A percentile compares a stretch with the other conserved stretches of the same genome.
phyloP scores from a whole-genome alignment of 2,888 invertebrate species.

The Catocala sponsa region DNA sequence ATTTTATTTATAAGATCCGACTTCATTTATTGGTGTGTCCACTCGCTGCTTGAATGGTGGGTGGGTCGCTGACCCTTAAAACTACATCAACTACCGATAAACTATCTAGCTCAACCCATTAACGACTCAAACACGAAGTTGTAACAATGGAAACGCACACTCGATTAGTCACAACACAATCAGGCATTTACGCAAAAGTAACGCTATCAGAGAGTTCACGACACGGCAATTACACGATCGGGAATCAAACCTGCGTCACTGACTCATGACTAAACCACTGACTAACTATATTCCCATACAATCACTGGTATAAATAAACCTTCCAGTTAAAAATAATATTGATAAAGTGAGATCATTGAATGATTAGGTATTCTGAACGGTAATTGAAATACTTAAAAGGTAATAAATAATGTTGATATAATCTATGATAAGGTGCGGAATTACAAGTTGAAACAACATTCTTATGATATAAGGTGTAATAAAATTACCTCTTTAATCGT shows the following conservation, averaged over 20 bases:
- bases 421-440: neutral
- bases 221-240: constrained; percentile 71
- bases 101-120: too few relatives aligned
- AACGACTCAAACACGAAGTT: neutral
- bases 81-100: too few relatives aligned
- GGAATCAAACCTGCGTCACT: constrained; percentile 65
- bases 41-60: too few relatives aligned
- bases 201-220: constrained; percentile 74
- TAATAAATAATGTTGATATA: neutral
- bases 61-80: too few relatives aligned
- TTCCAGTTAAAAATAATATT: constrained; percentile 35
- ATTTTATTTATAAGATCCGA: too few relatives aligned
- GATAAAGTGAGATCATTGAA: constrained; percentile 46
- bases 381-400: constrained; percentile 12
- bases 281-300: constrained; percentile 65
- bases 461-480: too few relatives aligned
- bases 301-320: constrained; percentile 30
- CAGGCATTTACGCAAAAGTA: constrained; percentile 74
- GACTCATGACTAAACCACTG: constrained; percentile 67
- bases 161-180: constrained; percentile 79
- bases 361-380: constrained; percentile 5
- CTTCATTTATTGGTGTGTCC: too few relatives aligned
- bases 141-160: constrained; percentile 60
- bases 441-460: too few relatives aligned
- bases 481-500: too few relatives aligned